phyloP scores from a whole-genome alignment of 2,888 invertebrate species.

The Melipona beecheii region DNA sequence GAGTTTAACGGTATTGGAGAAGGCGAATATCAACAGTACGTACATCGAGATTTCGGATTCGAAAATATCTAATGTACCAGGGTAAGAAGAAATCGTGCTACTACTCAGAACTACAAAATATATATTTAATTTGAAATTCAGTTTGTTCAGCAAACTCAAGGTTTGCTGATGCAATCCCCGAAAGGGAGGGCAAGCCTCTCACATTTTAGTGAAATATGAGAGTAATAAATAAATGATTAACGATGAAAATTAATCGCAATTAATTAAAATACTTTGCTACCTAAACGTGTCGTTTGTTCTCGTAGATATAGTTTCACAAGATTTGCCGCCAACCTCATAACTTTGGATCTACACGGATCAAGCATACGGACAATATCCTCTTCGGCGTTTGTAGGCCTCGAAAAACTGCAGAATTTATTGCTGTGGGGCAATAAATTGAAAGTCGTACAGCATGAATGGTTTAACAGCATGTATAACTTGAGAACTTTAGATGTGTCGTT shows the following conservation, averaged over 20 bases:
- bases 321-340: conserved; percentile 67
- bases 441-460: conserved; percentile 68
- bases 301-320: conserved; percentile 71
- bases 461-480: conserved; percentile 68
- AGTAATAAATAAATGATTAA: no score
- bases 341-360: conserved; percentile 71
- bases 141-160: background rate
- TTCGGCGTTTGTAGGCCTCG: conserved; percentile 70
- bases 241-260: background rate
- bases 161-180: no score
- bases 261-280: background rate
- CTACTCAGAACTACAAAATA: background rate
- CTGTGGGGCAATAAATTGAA: conserved; percentile 77
- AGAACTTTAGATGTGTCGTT: conserved; percentile 77
- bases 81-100: conserved; percentile 62
- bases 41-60: conserved; percentile 65
- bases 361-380: conserved; percentile 71
- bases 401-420: conserved; percentile 69
- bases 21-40: conserved; percentile 52
- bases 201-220: no score
- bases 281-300: background rate
- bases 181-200: no score
- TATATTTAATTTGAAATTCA: background rate
- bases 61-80: conserved; percentile 50
- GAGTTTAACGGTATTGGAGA: conserved; percentile 48